Percentiles rank a stretch among this genome's conserved stretches.
Conservation (phyloP, 2,888 invertebrate genomes). For the Aporophyla lueneburgensis region DNA sequence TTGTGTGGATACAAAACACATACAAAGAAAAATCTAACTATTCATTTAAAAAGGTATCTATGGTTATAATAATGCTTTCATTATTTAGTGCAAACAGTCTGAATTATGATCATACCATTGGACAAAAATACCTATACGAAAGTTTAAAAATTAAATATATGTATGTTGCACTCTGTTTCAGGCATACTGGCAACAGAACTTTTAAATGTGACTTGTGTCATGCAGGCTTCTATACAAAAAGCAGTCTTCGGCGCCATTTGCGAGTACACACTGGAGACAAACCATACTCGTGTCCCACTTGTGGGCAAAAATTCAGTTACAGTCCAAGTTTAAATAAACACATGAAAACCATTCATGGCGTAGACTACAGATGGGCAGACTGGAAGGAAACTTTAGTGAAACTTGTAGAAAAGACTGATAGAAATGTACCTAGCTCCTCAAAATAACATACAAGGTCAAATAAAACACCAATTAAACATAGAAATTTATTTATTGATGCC, state of each 20-base stretch:
- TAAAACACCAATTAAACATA: conserved; percentile 59
- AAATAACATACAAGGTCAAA: conserved; percentile 48
- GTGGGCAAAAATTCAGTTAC: conserved; percentile 83
- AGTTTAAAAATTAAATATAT: not conserved
- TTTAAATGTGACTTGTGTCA: conserved; percentile 83
- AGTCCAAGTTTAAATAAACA: conserved; percentile 88
- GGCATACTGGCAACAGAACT: conserved; percentile 85
- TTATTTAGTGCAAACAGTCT: not conserved
- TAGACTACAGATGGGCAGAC: conserved; percentile 84
- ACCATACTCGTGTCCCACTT: conserved; percentile 84
- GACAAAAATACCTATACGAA: not conserved
- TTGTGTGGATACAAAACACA: conserved; percentile 86
- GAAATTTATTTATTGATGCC: conserved; percentile 68
- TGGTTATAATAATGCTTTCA: not conserved
- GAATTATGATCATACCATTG: conserved; percentile 1
- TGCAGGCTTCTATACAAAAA: conserved; percentile 80
- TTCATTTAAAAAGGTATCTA: conserved; percentile 84
- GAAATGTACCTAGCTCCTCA: conserved; percentile 18
- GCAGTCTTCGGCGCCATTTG: conserved; percentile 82
- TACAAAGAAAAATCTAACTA: conserved; percentile 82
- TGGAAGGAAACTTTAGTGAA: conserved; percentile 67
- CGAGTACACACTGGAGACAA: conserved; percentile 86
- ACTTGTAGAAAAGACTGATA: conserved; percentile 54
- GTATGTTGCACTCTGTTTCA: conserved; percentile 66
- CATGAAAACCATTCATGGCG: conserved; percentile 83